Evolutionary conservation across 2,797 vertebrate species (phyloP), one percentile per base, ranked within the genome.

Genomic region (Cossypha niveicapilla): DNA sequence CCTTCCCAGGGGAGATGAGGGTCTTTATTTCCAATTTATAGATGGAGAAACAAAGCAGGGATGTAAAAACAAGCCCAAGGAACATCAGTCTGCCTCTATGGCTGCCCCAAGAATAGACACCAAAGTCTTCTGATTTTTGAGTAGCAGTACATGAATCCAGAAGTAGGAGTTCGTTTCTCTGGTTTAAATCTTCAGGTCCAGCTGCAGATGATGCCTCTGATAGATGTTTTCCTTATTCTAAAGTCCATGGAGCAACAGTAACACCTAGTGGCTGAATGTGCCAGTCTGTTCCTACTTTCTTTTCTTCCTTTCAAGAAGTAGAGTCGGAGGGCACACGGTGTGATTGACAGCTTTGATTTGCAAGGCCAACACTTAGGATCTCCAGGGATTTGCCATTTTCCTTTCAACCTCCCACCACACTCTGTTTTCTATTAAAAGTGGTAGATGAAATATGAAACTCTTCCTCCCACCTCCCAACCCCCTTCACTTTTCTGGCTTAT

Each of bases 381-480:
- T 80, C 78, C 35, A 57, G 83, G 83, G 96, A 91, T 80, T 84
- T 94, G 41, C 81, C 54, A 30, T 80, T 97, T 96, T 95, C 65
- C 79, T 88, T 90, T 88, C 94, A 92, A 85, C 70, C 87, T 88
- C 77, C 76, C 89, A 76, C n/a, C 82, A 57, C 45, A 51, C 88
- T 97, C 96, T 97, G 92, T 83, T 96, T 97, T 92, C 94, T 95
- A 93, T 97, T 97, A 93, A 81, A 94, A 95, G 83, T 87, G 76
- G 94, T 90, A 86, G 91, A 90, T 95, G 94, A 96, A 97, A 97
- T 88, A 93, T 30, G 94, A 97, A 95, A 93, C 91, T 86, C 86
- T 87, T 80, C 82, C 78, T 94, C 63, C 80, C 61, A 53, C 62
- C 82, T 81, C 87, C 77, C 91, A 85, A 6, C 88, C 86, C 87